Evolutionary conservation across 2,888 invertebrate species (phyloP), one percentile per base, ranked within the genome.

Genomic region (Drosophila picticornis): DNA sequence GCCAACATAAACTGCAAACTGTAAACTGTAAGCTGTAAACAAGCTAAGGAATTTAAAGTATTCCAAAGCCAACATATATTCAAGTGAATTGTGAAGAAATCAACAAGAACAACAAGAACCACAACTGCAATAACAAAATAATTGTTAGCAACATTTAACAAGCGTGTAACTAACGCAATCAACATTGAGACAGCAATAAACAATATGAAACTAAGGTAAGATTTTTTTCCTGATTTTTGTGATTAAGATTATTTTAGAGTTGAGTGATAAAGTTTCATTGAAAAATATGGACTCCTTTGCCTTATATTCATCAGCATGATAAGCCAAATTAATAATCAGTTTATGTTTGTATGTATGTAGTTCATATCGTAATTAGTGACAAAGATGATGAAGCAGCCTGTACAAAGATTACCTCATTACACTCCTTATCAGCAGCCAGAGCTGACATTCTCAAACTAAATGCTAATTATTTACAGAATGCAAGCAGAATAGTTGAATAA

Each of bases 191-290:
- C 67, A 72, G 80, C 75, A 80, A 76, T 91, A 29, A 77, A 73
- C 78, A 91, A 82, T 76, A 91, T 91, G 91, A 91, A 91, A 75
- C 75, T 91, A 59, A 90, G 90, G 91, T 91, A 57, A 89, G 91
- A 36, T 52, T 11, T 5, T 16, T 22, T 2, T 16, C 16, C 7
- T 25, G 7, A 25, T 9, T 25, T 25, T 4, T 59, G 40, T 34
- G 9, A 48, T 34, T 40, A 55, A 27, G 27, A 65, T 52, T 40
- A n/a, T 11, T 16, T 29, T 36, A 3, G 0, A 40, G 29, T 51
- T 40, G 25, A 56, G 4, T 36, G 10, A 50, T 22, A 38, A 27
- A 38, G 16, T 25, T 25, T 46, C 46, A 46, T 46, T 46, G n/a
- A 22, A 4, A 40, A n/a, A 19, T 27, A 25, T 53, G 13, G 10